Percentiles rank a stretch among this genome's conserved stretches.
Evolutionary conservation across 2,888 invertebrate species (phyloP).

Genomic region (Leucania comma): DNA sequence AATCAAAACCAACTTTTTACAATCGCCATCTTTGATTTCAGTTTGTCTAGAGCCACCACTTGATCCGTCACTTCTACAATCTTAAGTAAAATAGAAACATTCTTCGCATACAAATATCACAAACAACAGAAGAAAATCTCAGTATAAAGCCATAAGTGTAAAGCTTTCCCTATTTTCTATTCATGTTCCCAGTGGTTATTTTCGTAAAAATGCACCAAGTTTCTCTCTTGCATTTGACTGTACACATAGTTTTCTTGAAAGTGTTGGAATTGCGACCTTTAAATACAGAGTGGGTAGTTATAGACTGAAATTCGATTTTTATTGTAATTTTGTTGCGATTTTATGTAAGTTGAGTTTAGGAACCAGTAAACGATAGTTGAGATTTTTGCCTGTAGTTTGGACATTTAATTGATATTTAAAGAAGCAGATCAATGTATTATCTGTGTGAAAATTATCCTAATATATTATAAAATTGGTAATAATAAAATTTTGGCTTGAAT

Average conservation of each 20-base stretch:
- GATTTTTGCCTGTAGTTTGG: neutral
- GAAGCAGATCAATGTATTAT: neutral
- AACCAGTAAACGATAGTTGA: no score
- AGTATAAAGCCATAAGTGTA: slow-evolving; percentile 32
- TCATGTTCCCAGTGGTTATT: slow-evolving; percentile 32
- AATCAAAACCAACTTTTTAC: no score
- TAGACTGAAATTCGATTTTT: slow-evolving; percentile 41
- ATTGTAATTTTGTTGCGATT: slow-evolving; percentile 7
- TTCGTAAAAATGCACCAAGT: slow-evolving; percentile 46
- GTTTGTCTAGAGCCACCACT: no score
- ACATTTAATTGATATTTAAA: no score
- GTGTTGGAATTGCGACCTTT: slow-evolving; percentile 15
- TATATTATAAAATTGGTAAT: no score
- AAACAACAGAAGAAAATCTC: slow-evolving; percentile 26
- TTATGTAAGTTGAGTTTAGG: neutral
- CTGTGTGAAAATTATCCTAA: neutral
- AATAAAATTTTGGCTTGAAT: no score
- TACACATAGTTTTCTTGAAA: slow-evolving; percentile 25
- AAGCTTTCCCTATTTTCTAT: slow-evolving; percentile 46
- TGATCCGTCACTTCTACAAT: neutral
- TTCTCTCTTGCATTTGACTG: slow-evolving; percentile 34
- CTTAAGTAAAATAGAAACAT: neutral
- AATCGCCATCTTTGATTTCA: no score
- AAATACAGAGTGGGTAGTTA: neutral
- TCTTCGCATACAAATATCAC: slow-evolving; percentile 9